A percentile compares a stretch with the other conserved stretches of the same genome.
phyloP scores from a whole-genome alignment of 2,888 invertebrate genomes.

The Busseola fusca region DNA sequence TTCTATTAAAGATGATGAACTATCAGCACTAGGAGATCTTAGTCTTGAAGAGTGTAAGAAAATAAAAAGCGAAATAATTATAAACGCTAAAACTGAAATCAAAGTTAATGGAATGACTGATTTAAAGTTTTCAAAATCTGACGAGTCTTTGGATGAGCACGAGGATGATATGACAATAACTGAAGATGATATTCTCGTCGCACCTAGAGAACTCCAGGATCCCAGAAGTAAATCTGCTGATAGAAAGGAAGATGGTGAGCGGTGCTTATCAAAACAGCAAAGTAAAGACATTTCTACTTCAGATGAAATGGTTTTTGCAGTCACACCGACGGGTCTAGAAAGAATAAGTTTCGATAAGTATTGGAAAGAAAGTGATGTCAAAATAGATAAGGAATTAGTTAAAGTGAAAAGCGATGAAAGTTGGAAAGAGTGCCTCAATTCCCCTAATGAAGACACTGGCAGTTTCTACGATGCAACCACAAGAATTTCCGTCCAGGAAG shows the following conservation, averaged over 20 bases:
- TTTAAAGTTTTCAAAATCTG: slow-evolving; percentile 81
- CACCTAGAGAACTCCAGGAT: slow-evolving; percentile 80
- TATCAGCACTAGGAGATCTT: slow-evolving; percentile 83
- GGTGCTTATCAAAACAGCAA: slow-evolving; percentile 82
- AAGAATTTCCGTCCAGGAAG: slow-evolving; percentile 81
- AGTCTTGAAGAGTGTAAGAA: slow-evolving; percentile 83
- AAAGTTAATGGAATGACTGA: slow-evolving; percentile 77
- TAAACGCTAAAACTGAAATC: slow-evolving; percentile 64
- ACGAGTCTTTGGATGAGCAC: slow-evolving; percentile 82
- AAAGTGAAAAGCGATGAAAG: slow-evolving; percentile 83
- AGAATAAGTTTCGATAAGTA: slow-evolving; percentile 87
- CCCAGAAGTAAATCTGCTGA: slow-evolving; percentile 78
- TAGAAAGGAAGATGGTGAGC: slow-evolving; percentile 69
- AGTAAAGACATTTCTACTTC: slow-evolving; percentile 87
- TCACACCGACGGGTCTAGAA: slow-evolving; percentile 86
- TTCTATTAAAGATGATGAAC: slow-evolving; percentile 87
- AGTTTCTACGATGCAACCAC: slow-evolving; percentile 77
- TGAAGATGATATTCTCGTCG: slow-evolving; percentile 81
- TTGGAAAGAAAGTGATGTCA: slow-evolving; percentile 81
- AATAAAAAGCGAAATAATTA: slow-evolving; percentile 65
- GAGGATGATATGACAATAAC: slow-evolving; percentile 87
- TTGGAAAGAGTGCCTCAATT: slow-evolving; percentile 83
- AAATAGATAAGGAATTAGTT: slow-evolving; percentile 69
- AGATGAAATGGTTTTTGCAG: slow-evolving; percentile 88
- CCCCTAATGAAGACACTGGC: slow-evolving; percentile 74